Percentiles rank a stretch among this genome's conserved stretches.
These are phyloP conservation scores for Clarias magur DNA, from an alignment of 2,113 vertebrate species.

Conservation along the genomic window DNA sequence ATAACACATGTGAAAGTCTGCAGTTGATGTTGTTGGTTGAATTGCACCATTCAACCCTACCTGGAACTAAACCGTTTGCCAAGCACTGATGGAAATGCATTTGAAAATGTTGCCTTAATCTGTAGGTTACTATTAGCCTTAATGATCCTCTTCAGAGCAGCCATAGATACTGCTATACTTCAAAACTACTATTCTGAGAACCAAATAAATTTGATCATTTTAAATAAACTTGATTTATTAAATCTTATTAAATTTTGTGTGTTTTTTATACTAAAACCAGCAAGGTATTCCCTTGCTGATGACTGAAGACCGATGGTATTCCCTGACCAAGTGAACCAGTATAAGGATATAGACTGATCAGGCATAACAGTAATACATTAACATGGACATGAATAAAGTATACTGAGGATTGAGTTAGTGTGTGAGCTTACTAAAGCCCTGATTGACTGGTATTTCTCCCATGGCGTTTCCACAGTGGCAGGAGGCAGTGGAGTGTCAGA, in stretches of 20 bases:
- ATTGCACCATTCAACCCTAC: not conserved
- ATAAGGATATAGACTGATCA: not conserved
- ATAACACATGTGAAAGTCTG: not conserved
- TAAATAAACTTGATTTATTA: not conserved
- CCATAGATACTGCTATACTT: not conserved
- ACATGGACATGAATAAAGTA: not conserved
- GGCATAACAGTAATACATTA: too few relatives aligned
- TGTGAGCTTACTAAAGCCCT: too few relatives aligned
- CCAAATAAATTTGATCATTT: not conserved
- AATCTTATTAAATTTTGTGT: not conserved
- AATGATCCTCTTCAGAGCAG: not conserved
- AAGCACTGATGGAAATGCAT: not conserved
- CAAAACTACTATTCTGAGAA: not conserved
- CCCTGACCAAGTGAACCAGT: not conserved
- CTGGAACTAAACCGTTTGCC: not conserved
- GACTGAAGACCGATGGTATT: not conserved
- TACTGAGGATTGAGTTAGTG: not conserved
- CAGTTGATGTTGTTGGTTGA: not conserved
- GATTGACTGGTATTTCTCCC: not conserved
- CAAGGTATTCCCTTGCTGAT: not conserved
- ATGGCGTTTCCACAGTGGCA: slow-evolving; percentile 47
- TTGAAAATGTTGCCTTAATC: not conserved
- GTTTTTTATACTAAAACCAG: not conserved
- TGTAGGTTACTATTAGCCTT: not conserved
- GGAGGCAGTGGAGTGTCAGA: slow-evolving; percentile 29